Base-by-base conservation (phyloP, 2,797 vertebrate genomes). In the Macropus fuliginosus region DNA sequence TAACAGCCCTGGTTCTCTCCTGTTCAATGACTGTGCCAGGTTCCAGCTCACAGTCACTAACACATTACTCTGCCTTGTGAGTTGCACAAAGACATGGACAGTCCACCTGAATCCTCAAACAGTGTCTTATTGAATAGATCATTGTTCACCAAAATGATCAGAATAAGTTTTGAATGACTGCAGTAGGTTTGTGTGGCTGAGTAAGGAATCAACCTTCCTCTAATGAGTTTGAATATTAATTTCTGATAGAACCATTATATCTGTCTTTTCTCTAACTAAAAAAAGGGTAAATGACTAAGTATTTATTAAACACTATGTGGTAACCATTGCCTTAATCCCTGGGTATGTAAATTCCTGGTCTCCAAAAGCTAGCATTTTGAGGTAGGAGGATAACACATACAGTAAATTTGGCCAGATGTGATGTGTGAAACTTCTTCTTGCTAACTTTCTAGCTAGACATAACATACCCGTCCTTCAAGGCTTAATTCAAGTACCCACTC, bases 321-420 rank as follows among this genome's bases (percentile, higher is more conserved):
- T 9, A 87, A 87, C 1, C 74, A 87, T 27, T 87, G 0, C 12
- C 27, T 87, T 50, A 28, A 50, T 50, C 2, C 0, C 24, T 46
- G 9, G 10, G 3, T 2, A 10, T 12, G 28, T 10, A 87, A 87
- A 1, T 27, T 4, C 0, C 1, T 87, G 40, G 3, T 87, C 1
- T 87, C 21, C 12, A 8, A 87, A 50, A 27, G 21, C 3, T 50
- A 50, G 21, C 40, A 87, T 50, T 50, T 87, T 50, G 24, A 46
- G 28, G 28, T 4, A 46, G 9, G 13, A 87, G 3, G 74, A 27
- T 87, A 24, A 81, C 24, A 81, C 4, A 27, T 81, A n/a, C 18
- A 24, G 21, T 6, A 27, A 81, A 46, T 46, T 4, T 46, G 9
- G 24, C 40, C 40, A 11, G 59, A 4, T 27, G 74, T 21, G 9